Percentiles rank a stretch among this genome's conserved stretches.
phyloP scores from a whole-genome alignment of 2,113 vertebrate genomes.

The Synchiropus splendidus region DNA sequence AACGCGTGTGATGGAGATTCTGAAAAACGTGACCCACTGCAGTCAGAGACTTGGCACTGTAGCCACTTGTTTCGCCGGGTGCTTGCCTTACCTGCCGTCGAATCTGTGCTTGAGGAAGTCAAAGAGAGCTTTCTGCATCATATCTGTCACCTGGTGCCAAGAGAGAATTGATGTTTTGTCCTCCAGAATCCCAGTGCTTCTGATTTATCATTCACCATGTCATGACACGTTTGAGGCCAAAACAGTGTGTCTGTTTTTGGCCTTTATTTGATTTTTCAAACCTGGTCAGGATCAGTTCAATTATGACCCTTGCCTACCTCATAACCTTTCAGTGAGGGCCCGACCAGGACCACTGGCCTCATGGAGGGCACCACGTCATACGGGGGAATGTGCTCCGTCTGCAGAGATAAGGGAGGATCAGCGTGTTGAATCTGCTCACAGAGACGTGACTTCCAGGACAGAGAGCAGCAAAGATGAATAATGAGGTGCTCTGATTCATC shows the following conservation, averaged over 20 bases:
- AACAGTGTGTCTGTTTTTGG: too few species aligned
- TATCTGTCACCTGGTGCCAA: constrained; percentile 82
- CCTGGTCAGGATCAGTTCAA: too few species aligned
- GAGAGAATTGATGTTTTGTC: too few species aligned
- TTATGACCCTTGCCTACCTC: constrained; percentile 68
- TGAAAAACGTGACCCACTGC: constrained; percentile 26
- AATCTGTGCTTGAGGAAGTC: constrained; percentile 96
- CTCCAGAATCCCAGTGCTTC: too few species aligned
- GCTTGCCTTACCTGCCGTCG: constrained; percentile 82
- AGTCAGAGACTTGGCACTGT: not conserved
- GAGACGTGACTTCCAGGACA: too few species aligned
- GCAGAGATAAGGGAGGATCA: too few species aligned
- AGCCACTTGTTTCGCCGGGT: not conserved
- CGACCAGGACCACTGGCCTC: constrained; percentile 92
- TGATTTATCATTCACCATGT: too few species aligned
- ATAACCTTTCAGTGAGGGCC: constrained; percentile 90
- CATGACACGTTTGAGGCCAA: too few species aligned
- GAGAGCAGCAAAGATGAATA: too few species aligned
- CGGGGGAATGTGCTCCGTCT: constrained; percentile 86
- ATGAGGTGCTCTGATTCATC: too few species aligned
- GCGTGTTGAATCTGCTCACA: too few species aligned
- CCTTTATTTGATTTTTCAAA: too few species aligned
- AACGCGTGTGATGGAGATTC: constrained; percentile 93
- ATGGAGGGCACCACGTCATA: constrained; percentile 95
- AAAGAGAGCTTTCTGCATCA: constrained; percentile 98